Base-by-base conservation (phyloP, 2,797 vertebrate species). In the Tenualosa ilisha region DNA sequence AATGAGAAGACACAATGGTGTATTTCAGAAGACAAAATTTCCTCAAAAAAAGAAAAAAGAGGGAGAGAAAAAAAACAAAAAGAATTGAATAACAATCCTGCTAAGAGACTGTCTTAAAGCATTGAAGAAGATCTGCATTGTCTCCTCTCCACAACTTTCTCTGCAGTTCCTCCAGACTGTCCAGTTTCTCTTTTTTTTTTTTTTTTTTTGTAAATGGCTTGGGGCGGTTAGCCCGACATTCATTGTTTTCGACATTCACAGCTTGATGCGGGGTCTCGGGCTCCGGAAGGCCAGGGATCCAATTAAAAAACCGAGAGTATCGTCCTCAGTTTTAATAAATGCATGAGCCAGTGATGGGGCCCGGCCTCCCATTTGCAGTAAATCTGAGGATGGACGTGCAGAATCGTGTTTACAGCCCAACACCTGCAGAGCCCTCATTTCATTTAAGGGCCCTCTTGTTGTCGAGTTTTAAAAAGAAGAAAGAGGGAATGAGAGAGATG, bases 341-440 rank as follows among this genome's bases (percentile, higher is more conserved):
- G 84, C 82, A 85, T 85, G 81, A 22, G 81, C 61, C 59, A 51
- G 81, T 82, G 40, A 82, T 79, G 72, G 63, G 46, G 43, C 61
- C 61, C 84, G 65, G 84, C 43, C 82, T 85, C 82, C 84, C 75
- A 85, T 85, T 85, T 85, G 84, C 84, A 85, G 84, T 85, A 85
- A 85, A 85, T 85, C 84, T 85, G 68, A 3, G 56, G 24, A 2
- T 17, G 68, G 54, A 40, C 81, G 81, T 37, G 2, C 22, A 63
- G 59, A 61, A 53, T 61, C 2, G 46, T 50, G 59, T 61, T 61
- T 83, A 61, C 56, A 61, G 17, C 61, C 82, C 37, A 43, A 79
- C 72, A 79, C 72, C 72, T 79, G 72, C 72, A 43, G 72, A 79
- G 72, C 72, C 72, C 72, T 79, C 72, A 43, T 79, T 79, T n/a